Evolutionary conservation across 2,888 invertebrate species (phyloP).

Genomic region (Notodonta dromedarius): DNA sequence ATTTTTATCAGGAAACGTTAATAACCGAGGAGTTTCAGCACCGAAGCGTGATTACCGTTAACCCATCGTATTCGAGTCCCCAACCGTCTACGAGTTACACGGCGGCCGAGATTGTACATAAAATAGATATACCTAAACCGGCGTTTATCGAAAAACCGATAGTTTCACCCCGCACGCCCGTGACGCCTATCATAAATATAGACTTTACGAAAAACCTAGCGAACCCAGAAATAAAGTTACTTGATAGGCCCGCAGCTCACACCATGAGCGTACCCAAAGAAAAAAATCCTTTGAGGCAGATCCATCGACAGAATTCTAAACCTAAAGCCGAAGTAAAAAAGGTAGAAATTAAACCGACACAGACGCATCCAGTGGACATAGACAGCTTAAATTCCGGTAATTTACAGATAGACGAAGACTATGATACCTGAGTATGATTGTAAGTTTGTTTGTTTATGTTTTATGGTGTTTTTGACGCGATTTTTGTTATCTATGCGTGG

Average conservation of each 20-base stretch:
- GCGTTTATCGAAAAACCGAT: slow-evolving; percentile 16
- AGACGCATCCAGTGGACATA: slow-evolving; percentile 55
- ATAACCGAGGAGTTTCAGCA: slow-evolving; percentile 58
- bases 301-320: slow-evolving; percentile 66
- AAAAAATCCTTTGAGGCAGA: slow-evolving; percentile 39
- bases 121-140: slow-evolving; percentile 37
- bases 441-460: slow-evolving; percentile 56
- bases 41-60: slow-evolving; percentile 69
- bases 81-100: slow-evolving; percentile 74
- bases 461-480: slow-evolving; percentile 45
- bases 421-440: slow-evolving; percentile 76
- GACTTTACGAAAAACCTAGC: slow-evolving; percentile 70
- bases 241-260: slow-evolving; percentile 56
- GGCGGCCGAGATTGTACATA: slow-evolving; percentile 51
- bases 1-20: slow-evolving; percentile 77
- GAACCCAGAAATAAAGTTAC: slow-evolving; percentile 72
- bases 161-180: slow-evolving; percentile 46
- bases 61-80: slow-evolving; percentile 70
- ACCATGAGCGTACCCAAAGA: slow-evolving; percentile 53
- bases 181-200: slow-evolving; percentile 73
- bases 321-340: slow-evolving; percentile 59
- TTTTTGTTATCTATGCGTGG: slow-evolving; percentile 46
- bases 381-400: slow-evolving; percentile 73
- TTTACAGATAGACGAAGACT: slow-evolving; percentile 80
- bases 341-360: slow-evolving; percentile 48